Conservation (phyloP, 2,797 vertebrate species). For the Cottoperca gobio region DNA sequence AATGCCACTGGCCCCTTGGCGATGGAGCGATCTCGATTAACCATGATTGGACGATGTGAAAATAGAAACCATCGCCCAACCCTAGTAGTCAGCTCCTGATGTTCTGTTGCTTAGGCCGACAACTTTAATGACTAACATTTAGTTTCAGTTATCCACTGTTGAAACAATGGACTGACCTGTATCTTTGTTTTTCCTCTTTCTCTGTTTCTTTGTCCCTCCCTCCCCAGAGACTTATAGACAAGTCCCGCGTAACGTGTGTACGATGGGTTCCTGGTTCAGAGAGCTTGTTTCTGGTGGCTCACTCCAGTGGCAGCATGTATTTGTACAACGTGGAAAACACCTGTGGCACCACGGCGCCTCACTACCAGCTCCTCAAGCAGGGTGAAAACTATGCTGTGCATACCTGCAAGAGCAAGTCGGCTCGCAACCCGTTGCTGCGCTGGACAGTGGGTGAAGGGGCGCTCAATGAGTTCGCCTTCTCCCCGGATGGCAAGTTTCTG, state of each 20-base stretch:
- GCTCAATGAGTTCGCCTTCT: slow-evolving; percentile 97
- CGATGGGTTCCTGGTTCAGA: slow-evolving; percentile 99
- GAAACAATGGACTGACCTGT: slow-evolving; percentile 13
- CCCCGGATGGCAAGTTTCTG: slow-evolving; percentile 95
- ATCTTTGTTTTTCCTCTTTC: background rate
- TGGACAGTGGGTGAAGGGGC: slow-evolving; percentile 97
- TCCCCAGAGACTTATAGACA: slow-evolving; percentile 97
- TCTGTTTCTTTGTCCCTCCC: slow-evolving; percentile 43
- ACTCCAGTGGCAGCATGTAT: slow-evolving; percentile 98
- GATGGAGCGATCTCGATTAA: too few relatives aligned
- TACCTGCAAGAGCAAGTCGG: slow-evolving; percentile 97
- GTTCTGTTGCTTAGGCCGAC: background rate
- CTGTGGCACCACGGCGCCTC: slow-evolving; percentile 94
- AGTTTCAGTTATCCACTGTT: background rate
- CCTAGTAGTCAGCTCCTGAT: slow-evolving; percentile 35
- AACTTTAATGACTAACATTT: background rate
- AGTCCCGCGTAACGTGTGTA: slow-evolving; percentile 98
- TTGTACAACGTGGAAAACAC: slow-evolving; percentile 98
- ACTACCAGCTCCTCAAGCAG: slow-evolving; percentile 99
- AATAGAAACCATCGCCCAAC: too few relatives aligned
- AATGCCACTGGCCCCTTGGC: too few relatives aligned
- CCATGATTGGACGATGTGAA: too few relatives aligned
- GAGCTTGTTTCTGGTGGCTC: slow-evolving; percentile 97
- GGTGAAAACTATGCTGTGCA: slow-evolving; percentile 95
- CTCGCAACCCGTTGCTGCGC: slow-evolving; percentile 94